These are phyloP conservation scores for Dendrolimus houi DNA, from an alignment of 2,888 invertebrate species.

Conservation along the genomic window DNA sequence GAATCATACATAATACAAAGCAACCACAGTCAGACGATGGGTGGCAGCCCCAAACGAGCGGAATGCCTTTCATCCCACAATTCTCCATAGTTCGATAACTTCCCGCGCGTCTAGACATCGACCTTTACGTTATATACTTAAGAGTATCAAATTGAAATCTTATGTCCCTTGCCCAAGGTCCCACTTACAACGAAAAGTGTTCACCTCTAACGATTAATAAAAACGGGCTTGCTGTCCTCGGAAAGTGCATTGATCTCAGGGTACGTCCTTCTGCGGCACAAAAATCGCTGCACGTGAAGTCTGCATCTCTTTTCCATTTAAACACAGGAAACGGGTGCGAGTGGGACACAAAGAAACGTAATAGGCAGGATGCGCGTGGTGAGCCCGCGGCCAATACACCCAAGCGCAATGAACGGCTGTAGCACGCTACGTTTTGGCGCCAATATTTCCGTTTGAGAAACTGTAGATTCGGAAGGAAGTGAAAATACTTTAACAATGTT, in stretches of 20 bases:
- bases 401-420: slow-evolving; percentile 71
- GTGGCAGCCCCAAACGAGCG: slow-evolving; percentile 28
- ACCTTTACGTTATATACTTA: slow-evolving; percentile 25
- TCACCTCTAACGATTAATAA: slow-evolving; percentile 54
- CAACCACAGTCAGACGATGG: slow-evolving; percentile 1
- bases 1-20: background rate
- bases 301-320: slow-evolving; percentile 49
- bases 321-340: slow-evolving; percentile 38
- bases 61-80: slow-evolving; percentile 47
- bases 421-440: slow-evolving; percentile 67
- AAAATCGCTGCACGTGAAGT: slow-evolving; percentile 70
- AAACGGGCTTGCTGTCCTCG: slow-evolving; percentile 69
- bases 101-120: slow-evolving; percentile 66
- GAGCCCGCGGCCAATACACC: slow-evolving; percentile 69
- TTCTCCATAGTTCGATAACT: slow-evolving; percentile 50
- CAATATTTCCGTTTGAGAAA: slow-evolving; percentile 35
- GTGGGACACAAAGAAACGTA: slow-evolving; percentile 53
- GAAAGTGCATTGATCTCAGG: slow-evolving; percentile 74
- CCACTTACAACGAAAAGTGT: slow-evolving; percentile 35
- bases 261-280: slow-evolving; percentile 70
- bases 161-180: slow-evolving; percentile 44
- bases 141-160: slow-evolving; percentile 39
- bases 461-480: slow-evolving; percentile 10
- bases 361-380: slow-evolving; percentile 72
- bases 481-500: slow-evolving; percentile 9